Evolutionary conservation across 1,140 invertebrate genomes (phyloP), one percentile per base, ranked within the genome.

Genomic region (Phthorimaea operculella): DNA sequence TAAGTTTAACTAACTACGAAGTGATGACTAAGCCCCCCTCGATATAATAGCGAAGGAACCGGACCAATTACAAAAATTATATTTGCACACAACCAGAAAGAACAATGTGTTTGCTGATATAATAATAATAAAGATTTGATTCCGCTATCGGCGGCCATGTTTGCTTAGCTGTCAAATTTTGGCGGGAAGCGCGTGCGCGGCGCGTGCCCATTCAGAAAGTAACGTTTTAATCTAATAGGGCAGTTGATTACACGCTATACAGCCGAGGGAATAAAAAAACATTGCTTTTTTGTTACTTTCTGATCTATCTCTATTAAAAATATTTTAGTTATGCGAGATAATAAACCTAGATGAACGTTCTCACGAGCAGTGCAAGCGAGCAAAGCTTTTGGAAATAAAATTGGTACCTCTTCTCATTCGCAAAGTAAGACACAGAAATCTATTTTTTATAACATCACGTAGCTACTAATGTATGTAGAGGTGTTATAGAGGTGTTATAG

Each of bases 51-150:
- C 66, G 70, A 60, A 66, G 63, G 57, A 68, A 70, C 66, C 57
- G 60, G 70, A 61, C 59, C 70, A 80, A 80, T 80, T 78, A 80
- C 72, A 64, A 67, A 76, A 77, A 79, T 78, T 76, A 77, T 79
- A 70, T 81, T 81, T 81, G 65, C 69, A 55, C 72, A 73, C 62
- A 64, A 59, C 66, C 68, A 55, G 16, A 70, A 76, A 73, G 68
- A 77, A 76, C 70, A 79, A 76, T 73, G 64, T 76, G 68, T 77
- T 74, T 77, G 64, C 70, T 71, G 64, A 75, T 74, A 69, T 68
- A 73, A 74, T 76, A 81, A 77, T 79, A 79, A 81, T 79, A 77
- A 50, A 67, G 65, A 78, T 80, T 78, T 76, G 74, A 78, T 75
- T 76, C 63, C 64, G 68, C 72, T 74, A 76, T 81, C 73, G 69